These are phyloP conservation scores for Patiria miniata DNA, from an alignment of 35 echinoderm and acorn worm genomes.

Conservation along the genomic window DNA sequence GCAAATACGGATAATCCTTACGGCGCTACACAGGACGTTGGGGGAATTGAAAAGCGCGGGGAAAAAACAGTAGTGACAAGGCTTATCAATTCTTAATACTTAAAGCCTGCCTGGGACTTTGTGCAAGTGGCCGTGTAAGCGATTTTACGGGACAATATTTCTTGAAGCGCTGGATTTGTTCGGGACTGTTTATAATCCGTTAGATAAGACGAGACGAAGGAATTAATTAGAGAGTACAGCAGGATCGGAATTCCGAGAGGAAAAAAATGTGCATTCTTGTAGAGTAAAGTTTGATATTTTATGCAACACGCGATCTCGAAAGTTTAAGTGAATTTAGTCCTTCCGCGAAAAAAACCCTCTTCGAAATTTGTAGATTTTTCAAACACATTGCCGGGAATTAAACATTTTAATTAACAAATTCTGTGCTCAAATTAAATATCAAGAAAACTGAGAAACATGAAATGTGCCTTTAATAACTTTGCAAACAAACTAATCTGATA, in stretches of 20 bases:
- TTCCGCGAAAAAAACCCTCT: no score
- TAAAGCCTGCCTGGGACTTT: neutral
- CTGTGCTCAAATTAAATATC: neutral
- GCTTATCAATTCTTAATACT: slow-evolving; percentile 19
- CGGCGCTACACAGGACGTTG: neutral
- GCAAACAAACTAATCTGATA: slow-evolving; percentile 1
- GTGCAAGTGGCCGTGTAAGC: slow-evolving; percentile 18
- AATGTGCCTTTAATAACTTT: neutral
- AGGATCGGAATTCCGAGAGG: no score
- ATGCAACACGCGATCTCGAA: no score
- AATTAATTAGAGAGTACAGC: no score
- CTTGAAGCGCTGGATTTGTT: neutral
- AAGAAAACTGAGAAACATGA: neutral
- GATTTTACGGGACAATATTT: neutral
- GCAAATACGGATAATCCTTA: neutral
- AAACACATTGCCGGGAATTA: no score
- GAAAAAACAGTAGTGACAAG: neutral
- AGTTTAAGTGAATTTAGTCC: no score
- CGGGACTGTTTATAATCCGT: neutral
- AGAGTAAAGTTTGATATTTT: no score
- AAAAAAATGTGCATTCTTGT: no score
- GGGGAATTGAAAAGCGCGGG: neutral
- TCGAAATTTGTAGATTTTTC: no score
- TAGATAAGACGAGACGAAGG: no score
- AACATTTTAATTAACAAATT: no score